A percentile compares a stretch with the other conserved stretches of the same genome.
Evolutionary conservation across 1,140 invertebrate genomes (phyloP).

Genomic region (Mylabris phalerata): DNA sequence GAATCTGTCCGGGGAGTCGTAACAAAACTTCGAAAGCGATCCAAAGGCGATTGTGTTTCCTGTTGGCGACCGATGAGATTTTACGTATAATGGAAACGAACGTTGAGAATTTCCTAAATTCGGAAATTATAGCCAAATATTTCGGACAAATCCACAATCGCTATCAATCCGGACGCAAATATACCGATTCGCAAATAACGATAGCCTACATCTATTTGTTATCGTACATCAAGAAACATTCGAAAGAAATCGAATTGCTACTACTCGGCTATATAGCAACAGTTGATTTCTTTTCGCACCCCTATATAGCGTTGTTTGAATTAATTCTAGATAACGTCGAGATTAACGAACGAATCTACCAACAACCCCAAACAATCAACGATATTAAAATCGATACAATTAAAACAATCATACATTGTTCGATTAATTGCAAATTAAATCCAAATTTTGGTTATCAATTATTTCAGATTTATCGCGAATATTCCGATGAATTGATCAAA

Average conservation of each 20-base stretch:
- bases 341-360: constrained; percentile 5
- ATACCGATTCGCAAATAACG: constrained; percentile 8
- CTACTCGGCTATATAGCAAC: constrained; percentile 9
- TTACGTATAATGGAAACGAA: constrained; percentile 16
- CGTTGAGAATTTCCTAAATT: constrained; percentile 20
- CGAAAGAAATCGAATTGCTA: constrained; percentile 7
- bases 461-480: constrained; percentile 66
- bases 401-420: constrained; percentile 52
- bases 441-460: constrained; percentile 56
- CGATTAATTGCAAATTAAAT: constrained; percentile 54
- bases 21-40: constrained; percentile 58
- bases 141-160: constrained; percentile 15
- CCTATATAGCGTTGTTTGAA: constrained; percentile 20
- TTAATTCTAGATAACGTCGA: constrained; percentile 3
- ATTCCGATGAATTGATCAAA: constrained; percentile 54
- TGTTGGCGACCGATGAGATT: constrained; percentile 7
- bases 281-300: constrained; percentile 16
- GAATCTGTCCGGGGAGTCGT: constrained; percentile 44
- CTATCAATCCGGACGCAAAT: constrained; percentile 8
- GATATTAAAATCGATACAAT: constrained; percentile 48
- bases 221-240: constrained; percentile 9
- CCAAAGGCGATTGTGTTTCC: constrained; percentile 16
- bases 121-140: constrained; percentile 15
- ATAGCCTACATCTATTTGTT: constrained; percentile 9
- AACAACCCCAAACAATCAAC: constrained; percentile 42